Evolutionary conservation across 2,888 invertebrate genomes (phyloP), one percentile per base, ranked within the genome.

Genomic region (Lysandra bellargus): DNA sequence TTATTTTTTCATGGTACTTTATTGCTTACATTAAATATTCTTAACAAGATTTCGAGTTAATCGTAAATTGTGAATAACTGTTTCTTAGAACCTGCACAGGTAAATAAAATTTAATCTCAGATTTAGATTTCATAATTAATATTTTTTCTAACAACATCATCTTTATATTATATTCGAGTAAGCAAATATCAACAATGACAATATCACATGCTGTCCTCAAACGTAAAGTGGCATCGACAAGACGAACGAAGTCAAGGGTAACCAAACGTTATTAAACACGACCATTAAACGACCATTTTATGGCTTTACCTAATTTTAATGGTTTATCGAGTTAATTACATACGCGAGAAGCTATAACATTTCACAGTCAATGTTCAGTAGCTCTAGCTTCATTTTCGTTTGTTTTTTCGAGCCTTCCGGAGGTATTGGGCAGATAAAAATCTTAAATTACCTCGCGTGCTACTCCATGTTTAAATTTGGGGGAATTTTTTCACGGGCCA

Each of bases 401-500:
- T 76, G 53, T 76, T 76, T 57, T 76, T 76, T 76, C 33, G 53
- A 76, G 53, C 17, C 76, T 76, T 53, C 76, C 53, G 76, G 12
- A 57, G 53, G 53, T 80, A 92, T 92, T 92, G 93, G 89, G 87
- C 89, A 91, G 93, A 93, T 93, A 91, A 88, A 77, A 85, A 93
- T 92, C 92, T 90, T 85, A 57, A 76, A 76, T 57, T 76, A 76
- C 76, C 33, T 76, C 33, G 85, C 82, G 82, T 82, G 82, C 81
- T 81, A 78, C 80, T 79, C 81, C 80, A 79, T 78, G 80, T 81
- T 80, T 80, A 74, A 82, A 82, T 81, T 82, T 82, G 79, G 81
- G 81, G 81, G 80, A 81, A 80, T 80, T 80, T 80, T 78, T 78
- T 81, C 75, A 79, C 82, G 33, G 73, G 49, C 82, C 80, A 80